These are phyloP conservation scores for Tricholauxania praeusta DNA, from an alignment of 2,888 invertebrate genomes.

Conservation along the genomic window DNA sequence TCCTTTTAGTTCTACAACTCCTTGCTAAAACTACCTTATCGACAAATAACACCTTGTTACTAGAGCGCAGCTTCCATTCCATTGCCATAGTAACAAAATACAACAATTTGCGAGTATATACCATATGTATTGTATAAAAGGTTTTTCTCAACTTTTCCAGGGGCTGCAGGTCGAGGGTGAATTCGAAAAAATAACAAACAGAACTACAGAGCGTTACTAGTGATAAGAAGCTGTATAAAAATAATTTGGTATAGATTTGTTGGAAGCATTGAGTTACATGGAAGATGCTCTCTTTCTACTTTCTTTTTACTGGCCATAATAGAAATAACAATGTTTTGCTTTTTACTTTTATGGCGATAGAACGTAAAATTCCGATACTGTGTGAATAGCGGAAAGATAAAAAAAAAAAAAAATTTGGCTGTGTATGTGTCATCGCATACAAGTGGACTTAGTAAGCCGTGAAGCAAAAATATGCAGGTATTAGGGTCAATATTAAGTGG, in stretches of 20 bases:
- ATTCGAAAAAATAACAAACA: background rate
- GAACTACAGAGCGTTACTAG: background rate
- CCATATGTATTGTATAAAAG: background rate
- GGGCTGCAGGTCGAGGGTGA: constrained; percentile 9
- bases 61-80: background rate
- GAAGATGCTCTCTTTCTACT: background rate
- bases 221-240: background rate
- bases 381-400: no score
- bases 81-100: constrained; percentile 6
- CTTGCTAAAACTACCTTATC: background rate
- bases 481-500: no score
- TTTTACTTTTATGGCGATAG: background rate
- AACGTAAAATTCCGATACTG: constrained; percentile 4
- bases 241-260: background rate
- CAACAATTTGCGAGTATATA: background rate
- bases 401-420: no score
- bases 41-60: background rate
- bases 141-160: constrained; percentile 13
- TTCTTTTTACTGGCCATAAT: background rate
- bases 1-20: no score
- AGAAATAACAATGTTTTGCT: background rate
- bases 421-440: no score
- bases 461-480: no score
- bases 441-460: no score
- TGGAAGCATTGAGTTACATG: background rate